These are phyloP conservation scores for Nudaria mundana DNA, from an alignment of 2,888 invertebrate genomes.

Conservation along the genomic window DNA sequence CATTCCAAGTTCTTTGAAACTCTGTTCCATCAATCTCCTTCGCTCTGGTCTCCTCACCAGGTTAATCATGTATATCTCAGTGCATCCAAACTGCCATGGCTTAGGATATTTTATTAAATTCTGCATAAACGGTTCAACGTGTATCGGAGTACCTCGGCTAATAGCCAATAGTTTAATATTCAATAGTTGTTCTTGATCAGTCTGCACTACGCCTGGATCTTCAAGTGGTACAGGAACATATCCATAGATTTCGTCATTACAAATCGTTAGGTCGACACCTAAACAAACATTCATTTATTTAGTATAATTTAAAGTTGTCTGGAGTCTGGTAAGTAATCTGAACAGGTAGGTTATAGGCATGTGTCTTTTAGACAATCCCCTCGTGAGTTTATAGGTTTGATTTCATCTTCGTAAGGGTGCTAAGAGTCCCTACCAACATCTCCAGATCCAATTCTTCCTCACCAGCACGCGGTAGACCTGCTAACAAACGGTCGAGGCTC, in stretches of 20 bases:
- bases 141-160: constrained; percentile 76
- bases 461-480: too few species aligned
- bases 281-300: too few species aligned
- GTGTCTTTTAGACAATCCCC: too few species aligned
- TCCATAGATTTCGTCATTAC: constrained; percentile 92
- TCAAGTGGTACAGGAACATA: constrained; percentile 91
- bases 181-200: constrained; percentile 86
- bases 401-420: too few species aligned
- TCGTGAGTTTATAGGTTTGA: too few species aligned
- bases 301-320: too few species aligned
- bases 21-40: constrained; percentile 87
- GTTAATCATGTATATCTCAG: constrained; percentile 96
- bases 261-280: constrained; percentile 76
- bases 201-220: constrained; percentile 80
- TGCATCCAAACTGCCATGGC: constrained; percentile 85
- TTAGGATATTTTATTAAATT: constrained; percentile 54
- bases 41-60: constrained; percentile 91
- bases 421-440: too few species aligned
- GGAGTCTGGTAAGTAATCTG: too few species aligned
- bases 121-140: constrained; percentile 59
- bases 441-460: too few species aligned
- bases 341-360: too few species aligned
- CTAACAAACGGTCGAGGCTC: too few species aligned
- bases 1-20: constrained; percentile 91
- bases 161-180: constrained; percentile 90